Evolutionary conservation across 2,113 vertebrate genomes (phyloP), one percentile per base, ranked within the genome.

Genomic region (Platysternon megacephalum): DNA sequence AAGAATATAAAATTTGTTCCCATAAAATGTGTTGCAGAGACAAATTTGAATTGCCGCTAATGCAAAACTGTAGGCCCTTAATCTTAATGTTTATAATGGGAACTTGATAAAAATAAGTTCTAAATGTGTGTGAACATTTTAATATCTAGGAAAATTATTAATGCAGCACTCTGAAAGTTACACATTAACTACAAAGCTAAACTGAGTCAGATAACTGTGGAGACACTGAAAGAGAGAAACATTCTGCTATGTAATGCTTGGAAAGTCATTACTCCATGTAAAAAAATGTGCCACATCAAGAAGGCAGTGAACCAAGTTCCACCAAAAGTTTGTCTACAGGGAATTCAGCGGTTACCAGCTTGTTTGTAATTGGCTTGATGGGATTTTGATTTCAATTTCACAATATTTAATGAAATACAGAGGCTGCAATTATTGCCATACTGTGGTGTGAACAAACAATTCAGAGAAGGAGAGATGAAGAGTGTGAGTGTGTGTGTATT

Each of bases 111-210:
- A 74, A 80, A 2, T 58, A 76, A 91, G 17, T 14, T 56, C 28
- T 58, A 78, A 85, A 83, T 10, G 87, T 8, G 55, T 0, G 17
- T 46, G 11, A 2, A 46, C 44, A 53, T 83, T 52, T 26, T 85
- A 85, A 65, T n/a, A 2, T 44, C 22, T 80, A 9, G 4, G 19
- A 76, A 80, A 5, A 39, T 68, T 88, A 56, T 44, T 32, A 85
- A 53, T 35, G 19, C 0, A 10, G 4, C 46, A 56, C 3, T 49
- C 85, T 32, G 0, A 14, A 13, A 39, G 82, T 88, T 84, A 4
- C 61, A 53, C 12, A 53, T 80, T 87, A 24, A 49, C 17, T 58
- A 26, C 4, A 44, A 5, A 82, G 11, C 51, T 85, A 80, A 8
- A 26, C 44, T 58, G 52, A 9, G 1, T 17, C n/a, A 85, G 85